These are phyloP conservation scores for Lepus europaeus DNA, from an alignment of 2,113 vertebrate species.

Conservation along the genomic window DNA sequence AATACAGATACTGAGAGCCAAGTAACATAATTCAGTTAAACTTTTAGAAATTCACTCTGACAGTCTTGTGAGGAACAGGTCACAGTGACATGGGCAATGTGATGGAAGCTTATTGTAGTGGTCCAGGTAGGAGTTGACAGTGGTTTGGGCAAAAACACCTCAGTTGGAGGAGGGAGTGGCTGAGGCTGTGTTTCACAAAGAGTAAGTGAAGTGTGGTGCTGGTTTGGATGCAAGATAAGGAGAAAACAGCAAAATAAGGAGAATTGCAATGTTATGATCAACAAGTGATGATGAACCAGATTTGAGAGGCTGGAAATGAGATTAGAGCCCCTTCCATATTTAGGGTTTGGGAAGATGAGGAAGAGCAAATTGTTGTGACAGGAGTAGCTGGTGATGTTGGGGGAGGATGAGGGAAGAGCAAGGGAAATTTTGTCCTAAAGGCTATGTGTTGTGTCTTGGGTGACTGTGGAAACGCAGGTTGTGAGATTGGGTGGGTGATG, in stretches of 20 bases:
- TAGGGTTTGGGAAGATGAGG: not conserved
- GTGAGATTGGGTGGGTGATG: no score
- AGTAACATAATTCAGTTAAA: not conserved
- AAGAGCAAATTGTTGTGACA: not conserved
- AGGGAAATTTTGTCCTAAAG: not conserved
- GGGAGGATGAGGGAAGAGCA: not conserved
- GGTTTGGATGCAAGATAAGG: not conserved
- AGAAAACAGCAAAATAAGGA: not conserved
- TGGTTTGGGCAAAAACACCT: no score
- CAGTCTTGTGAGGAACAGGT: not conserved
- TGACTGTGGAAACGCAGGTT: not conserved
- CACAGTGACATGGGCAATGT: accelerated
- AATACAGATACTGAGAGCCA: not conserved
- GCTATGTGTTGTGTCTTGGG: not conserved
- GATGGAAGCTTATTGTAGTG: not conserved
- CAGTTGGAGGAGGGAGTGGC: not conserved
- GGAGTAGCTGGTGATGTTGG: no score
- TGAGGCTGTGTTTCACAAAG: not conserved
- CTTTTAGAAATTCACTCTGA: not conserved
- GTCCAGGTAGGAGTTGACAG: no score
- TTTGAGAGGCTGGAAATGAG: no score
- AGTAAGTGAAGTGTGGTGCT: not conserved
- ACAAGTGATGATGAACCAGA: not conserved
- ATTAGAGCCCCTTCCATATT: no score
- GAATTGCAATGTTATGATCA: not conserved